phyloP scores from a whole-genome alignment of 2,888 invertebrate genomes.

The Agelastica alni region DNA sequence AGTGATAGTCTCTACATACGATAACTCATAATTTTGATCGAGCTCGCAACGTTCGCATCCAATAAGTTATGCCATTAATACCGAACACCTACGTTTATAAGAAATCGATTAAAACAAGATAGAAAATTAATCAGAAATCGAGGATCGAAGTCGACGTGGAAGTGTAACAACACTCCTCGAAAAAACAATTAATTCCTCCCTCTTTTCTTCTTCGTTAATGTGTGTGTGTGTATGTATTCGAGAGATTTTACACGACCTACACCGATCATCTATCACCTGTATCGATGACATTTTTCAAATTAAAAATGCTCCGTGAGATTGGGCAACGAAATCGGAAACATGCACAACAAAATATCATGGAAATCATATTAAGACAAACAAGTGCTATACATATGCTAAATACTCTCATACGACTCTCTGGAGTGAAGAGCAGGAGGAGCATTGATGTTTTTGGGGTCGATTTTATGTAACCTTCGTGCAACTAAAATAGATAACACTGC shows the following conservation, averaged over 20 bases:
- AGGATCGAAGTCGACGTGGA: conserved; percentile 25
- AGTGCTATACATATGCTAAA: no score
- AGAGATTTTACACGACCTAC: conserved; percentile 54
- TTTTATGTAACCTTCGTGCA: no score
- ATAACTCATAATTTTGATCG: conserved; percentile 5
- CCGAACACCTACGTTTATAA: conserved; percentile 53
- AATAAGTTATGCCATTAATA: conserved; percentile 50
- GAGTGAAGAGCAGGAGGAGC: no score
- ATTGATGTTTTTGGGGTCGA: no score
- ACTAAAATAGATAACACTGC: no score
- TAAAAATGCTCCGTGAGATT: conserved; percentile 55
- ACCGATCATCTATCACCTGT: conserved; percentile 58
- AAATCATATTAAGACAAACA: no score
- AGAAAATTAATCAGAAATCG: conserved; percentile 53
- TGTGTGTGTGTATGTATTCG: no score
- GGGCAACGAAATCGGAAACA: neutral
- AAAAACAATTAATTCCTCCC: conserved; percentile 57
- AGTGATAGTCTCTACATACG: conserved; percentile 2
- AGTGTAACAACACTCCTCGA: conserved; percentile 55
- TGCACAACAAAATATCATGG: neutral
- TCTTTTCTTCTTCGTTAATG: conserved; percentile 35
- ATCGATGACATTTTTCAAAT: conserved; percentile 60
- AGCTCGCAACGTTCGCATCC: conserved; percentile 2
- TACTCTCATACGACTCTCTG: no score
- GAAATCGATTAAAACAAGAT: conserved; percentile 55